Evolutionary conservation across 2,113 vertebrate species (phyloP), one percentile per base, ranked within the genome.

Genomic region (Gavialis gangeticus): DNA sequence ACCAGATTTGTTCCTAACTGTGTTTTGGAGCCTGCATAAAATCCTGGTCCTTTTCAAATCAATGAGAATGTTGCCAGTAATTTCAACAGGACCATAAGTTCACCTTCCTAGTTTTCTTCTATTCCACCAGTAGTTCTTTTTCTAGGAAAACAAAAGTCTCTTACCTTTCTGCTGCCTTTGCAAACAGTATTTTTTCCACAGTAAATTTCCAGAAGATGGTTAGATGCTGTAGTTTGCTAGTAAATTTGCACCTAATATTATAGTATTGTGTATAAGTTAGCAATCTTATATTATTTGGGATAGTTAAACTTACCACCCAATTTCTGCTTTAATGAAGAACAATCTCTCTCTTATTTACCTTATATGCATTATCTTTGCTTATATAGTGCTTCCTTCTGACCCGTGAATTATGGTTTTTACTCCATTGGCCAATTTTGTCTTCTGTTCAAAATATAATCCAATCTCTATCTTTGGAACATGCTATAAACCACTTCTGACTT

Each of bases 371-470:
- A 46, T 46, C 46, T 46, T 86, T 78, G 56, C 28, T 64, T 6
- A 58, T 89, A 24, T 73, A 89, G 91, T 12, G 7, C 59, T n/a
- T 79, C 66, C 69, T 83, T 94, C 81, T 93, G 91, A 91, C 88
- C 78, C 84, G 89, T 76, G 83, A 80, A 82, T 77, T 62, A 57
- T 76, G 94, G 88, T 46, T 79, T 88, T 75, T 95, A 76, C 92
- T 92, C 96, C 87, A 98, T 98, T 97, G 97, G 97, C 69, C 91
- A 94, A 91, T 77, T 60, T 94, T 95, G 96, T 84, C 90, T 97
- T 82, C 93, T 96, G 87, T 75, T 92, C 92, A 90, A 82, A 92
- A 92, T 25, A 81, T 30, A 64, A 92, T 91, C 90, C 96, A 96
- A 75, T 95, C 96, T 90, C 88, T 90, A 83, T 93, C 88, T 94